phyloP scores from a whole-genome alignment of 2,797 vertebrate genomes.

The Gadopsis bispinosus region DNA sequence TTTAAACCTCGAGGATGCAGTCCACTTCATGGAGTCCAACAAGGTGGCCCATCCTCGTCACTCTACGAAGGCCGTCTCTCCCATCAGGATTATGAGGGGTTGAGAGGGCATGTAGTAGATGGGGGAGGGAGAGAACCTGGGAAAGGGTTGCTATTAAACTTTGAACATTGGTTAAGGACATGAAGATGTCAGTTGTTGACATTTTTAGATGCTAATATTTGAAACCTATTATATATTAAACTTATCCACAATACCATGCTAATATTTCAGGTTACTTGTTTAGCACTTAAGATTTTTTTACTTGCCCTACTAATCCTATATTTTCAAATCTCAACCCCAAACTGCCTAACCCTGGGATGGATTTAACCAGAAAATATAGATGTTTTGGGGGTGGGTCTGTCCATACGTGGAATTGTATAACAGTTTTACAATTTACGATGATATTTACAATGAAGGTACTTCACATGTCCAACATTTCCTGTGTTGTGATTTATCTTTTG shows the following conservation, averaged over 20 bases:
- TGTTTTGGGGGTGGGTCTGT: background rate
- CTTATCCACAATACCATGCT: constrained; percentile 8
- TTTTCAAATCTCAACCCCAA: background rate
- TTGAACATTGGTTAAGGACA: constrained; percentile 31
- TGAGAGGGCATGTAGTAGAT: constrained; percentile 79
- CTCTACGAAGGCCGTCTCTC: constrained; percentile 88
- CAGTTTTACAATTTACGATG: background rate
- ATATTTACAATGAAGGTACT: constrained; percentile 24
- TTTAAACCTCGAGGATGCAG: constrained; percentile 99
- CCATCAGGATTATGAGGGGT: constrained; percentile 85
- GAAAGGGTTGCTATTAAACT: constrained; percentile 55
- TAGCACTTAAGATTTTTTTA: constrained; percentile 9
- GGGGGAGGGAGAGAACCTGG: constrained; percentile 66
- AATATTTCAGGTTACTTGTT: constrained; percentile 5
- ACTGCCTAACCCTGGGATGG: background rate
- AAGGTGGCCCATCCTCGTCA: constrained; percentile 99
- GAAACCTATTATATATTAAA: background rate
- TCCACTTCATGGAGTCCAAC: constrained; percentile 99
- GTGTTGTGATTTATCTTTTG: constrained; percentile 8
- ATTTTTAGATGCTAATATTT: constrained; percentile 28
- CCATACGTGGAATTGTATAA: background rate
- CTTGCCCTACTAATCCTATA: background rate
- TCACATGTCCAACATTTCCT: background rate
- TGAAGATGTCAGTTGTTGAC: constrained; percentile 23
- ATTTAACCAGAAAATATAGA: constrained; percentile 25